A percentile compares a stretch with the other conserved stretches of the same genome.
phyloP scores from a whole-genome alignment of 1,140 invertebrate genomes.

The Ooceraea biroi region DNA sequence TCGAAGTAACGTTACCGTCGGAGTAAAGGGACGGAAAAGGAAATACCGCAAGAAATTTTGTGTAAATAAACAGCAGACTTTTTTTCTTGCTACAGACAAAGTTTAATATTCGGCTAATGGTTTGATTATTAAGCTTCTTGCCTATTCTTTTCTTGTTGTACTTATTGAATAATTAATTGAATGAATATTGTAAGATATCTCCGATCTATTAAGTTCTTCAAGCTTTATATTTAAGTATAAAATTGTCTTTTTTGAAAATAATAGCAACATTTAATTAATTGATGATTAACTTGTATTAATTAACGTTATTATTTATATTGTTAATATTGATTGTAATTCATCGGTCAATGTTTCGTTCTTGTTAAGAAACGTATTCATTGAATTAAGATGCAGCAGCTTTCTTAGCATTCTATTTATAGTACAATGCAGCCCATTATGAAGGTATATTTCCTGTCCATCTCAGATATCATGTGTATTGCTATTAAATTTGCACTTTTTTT shows the following conservation, averaged over 20 bases:
- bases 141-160: too few relatives aligned
- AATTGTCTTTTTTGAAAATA: too few relatives aligned
- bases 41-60: neutral
- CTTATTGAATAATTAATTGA: too few relatives aligned
- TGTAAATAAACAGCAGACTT: neutral
- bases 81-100: neutral
- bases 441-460: neutral
- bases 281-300: too few relatives aligned
- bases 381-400: neutral
- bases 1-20: neutral
- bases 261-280: too few relatives aligned
- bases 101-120: neutral
- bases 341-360: neutral
- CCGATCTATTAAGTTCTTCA: too few relatives aligned
- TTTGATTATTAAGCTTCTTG: neutral
- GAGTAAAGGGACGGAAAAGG: neutral
- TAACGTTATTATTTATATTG: too few relatives aligned
- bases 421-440: neutral
- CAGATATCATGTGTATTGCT: neutral
- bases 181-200: too few relatives aligned
- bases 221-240: too few relatives aligned
- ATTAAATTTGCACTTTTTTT: neutral
- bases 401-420: conserved; percentile 24
- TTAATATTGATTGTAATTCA: too few relatives aligned
- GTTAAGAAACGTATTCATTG: neutral